These are phyloP conservation scores for Trematomus loennbergii DNA, from an alignment of 2,113 vertebrate genomes.

Conservation along the genomic window DNA sequence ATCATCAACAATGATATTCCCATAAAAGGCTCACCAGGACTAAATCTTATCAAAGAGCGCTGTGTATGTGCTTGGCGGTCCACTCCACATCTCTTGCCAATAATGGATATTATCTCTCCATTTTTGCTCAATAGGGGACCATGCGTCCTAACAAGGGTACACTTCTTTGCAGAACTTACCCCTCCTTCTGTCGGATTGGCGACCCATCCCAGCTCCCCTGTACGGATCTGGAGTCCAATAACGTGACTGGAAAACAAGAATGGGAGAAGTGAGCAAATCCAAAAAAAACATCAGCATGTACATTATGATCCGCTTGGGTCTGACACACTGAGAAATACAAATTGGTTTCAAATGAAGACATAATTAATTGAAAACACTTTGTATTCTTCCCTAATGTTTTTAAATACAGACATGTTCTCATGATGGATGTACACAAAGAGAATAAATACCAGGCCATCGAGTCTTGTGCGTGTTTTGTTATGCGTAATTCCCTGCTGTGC, in stretches of 20 bases:
- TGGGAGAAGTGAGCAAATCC: conserved; percentile 61
- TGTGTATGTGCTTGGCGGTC: conserved; percentile 50
- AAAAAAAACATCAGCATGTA: not conserved
- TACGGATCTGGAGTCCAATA: conserved; percentile 97
- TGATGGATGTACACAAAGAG: not conserved
- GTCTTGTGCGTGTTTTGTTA: not conserved
- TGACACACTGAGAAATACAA: conserved; percentile 7
- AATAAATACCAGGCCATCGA: not conserved
- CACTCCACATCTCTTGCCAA: conserved; percentile 49
- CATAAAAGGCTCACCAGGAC: conserved; percentile 41
- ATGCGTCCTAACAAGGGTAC: conserved; percentile 65
- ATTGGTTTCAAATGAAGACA: not conserved
- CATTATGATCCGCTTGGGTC: not conserved
- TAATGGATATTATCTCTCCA: conserved; percentile 67
- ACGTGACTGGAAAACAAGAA: conserved; percentile 89
- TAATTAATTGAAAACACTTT: not conserved
- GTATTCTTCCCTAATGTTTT: no score
- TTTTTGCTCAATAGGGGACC: conserved; percentile 63
- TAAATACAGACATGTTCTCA: conserved; percentile 2
- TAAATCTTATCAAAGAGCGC: conserved; percentile 51
- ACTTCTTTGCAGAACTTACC: conserved; percentile 87
- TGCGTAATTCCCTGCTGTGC: conserved; percentile 27
- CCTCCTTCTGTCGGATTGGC: conserved; percentile 98
- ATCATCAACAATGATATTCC: conserved; percentile 53
- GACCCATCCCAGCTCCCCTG: conserved; percentile 98